Evolutionary conservation across 2,888 invertebrate species (phyloP).

Genomic region (Dryomyza anilis): DNA sequence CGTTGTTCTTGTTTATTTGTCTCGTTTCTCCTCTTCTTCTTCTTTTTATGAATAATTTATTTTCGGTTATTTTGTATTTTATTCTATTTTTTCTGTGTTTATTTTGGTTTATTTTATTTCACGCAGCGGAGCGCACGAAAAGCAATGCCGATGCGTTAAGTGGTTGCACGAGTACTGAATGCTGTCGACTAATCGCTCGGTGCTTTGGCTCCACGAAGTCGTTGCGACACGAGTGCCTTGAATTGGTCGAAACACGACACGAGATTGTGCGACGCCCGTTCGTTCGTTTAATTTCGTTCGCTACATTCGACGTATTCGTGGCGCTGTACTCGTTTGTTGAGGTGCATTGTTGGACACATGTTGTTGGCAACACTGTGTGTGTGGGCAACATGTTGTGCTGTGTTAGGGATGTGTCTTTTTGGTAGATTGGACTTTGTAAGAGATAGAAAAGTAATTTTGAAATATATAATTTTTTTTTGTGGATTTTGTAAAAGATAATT

Average conservation of each 20-base stretch:
- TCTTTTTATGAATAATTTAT: constrained; percentile 24
- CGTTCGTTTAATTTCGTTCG: not conserved
- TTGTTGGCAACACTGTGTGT: not conserved
- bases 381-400: constrained; percentile 18
- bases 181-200: constrained; percentile 41
- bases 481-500: too few species aligned
- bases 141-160: constrained; percentile 58
- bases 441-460: too few species aligned
- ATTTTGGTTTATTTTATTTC: constrained; percentile 14
- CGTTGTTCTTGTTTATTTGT: constrained; percentile 6
- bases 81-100: too few species aligned
- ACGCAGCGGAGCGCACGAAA: constrained; percentile 31
- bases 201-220: constrained; percentile 33
- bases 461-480: too few species aligned
- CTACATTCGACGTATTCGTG: not conserved
- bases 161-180: constrained; percentile 61
- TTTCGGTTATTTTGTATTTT: not conserved
- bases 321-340: not conserved
- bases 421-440: too few species aligned
- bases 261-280: constrained; percentile 14
- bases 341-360: not conserved
- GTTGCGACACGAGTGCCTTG: constrained; percentile 40
- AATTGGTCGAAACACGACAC: constrained; percentile 39
- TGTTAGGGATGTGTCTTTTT: not conserved
- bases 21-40: too few species aligned